Evolutionary conservation across 92 coral and sea anemone species (phyloP).

Genomic region (Palythoa grandiflora): DNA sequence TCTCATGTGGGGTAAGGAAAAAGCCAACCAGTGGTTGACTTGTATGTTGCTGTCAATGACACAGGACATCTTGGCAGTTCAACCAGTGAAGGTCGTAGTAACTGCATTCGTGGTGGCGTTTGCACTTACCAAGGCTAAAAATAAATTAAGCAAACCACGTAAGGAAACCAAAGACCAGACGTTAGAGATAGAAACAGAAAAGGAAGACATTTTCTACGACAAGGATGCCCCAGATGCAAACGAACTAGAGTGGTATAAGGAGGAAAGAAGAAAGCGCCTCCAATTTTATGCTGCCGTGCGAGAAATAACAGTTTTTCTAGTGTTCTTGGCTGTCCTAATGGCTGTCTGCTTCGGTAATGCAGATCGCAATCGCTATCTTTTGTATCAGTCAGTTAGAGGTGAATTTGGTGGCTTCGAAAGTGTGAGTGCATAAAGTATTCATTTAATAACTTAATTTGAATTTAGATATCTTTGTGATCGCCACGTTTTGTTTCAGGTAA

Average conservation of each 20-base stretch:
- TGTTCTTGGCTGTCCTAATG: conserved; percentile 4
- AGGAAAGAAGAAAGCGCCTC: not conserved
- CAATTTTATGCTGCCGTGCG: conserved; percentile 3
- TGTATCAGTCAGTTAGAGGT: not conserved
- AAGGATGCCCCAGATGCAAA: not conserved
- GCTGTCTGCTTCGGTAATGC: conserved; percentile 8
- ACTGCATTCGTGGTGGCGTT: not conserved
- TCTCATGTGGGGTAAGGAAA: conserved; percentile 71
- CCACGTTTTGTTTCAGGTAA: no score
- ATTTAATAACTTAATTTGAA: no score
- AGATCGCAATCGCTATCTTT: conserved; percentile 4
- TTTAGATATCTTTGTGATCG: no score
- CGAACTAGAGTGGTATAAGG: conserved; percentile 24
- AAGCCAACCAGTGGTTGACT: conserved; percentile 45
- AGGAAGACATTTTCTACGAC: not conserved
- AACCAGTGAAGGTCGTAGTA: not conserved
- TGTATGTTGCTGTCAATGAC: not conserved
- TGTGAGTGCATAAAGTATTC: not conserved
- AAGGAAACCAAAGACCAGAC: not conserved
- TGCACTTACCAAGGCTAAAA: conserved; percentile 3
- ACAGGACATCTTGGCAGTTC: conserved; percentile 25
- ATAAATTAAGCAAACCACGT: not conserved
- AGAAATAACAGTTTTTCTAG: not conserved
- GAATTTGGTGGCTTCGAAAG: not conserved
- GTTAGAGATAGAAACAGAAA: not conserved